Conservation (phyloP, 2,113 vertebrate genomes). For the Macrotus californicus region DNA sequence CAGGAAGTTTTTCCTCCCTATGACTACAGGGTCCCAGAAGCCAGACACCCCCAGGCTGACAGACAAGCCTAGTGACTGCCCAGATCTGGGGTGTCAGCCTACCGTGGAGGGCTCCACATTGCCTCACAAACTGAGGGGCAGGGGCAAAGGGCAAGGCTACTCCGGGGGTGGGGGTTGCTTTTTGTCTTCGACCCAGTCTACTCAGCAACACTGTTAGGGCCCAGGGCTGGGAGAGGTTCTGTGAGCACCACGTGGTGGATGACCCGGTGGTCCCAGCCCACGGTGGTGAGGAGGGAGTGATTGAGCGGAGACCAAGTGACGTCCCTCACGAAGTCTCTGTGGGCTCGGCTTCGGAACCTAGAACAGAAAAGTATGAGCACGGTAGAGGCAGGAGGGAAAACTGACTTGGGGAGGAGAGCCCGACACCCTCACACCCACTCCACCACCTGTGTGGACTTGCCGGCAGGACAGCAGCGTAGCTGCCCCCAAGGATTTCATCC, state of each 20-base stretch:
- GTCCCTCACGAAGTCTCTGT: conserved; percentile 92
- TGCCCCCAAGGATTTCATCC: not conserved
- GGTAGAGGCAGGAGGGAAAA: not conserved
- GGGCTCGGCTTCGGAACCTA: conserved; percentile 87
- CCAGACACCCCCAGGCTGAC: not conserved
- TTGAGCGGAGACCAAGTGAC: conserved; percentile 89
- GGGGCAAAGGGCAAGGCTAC: not conserved
- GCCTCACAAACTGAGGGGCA: not conserved
- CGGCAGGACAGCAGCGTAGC: not conserved
- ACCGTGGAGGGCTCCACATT: not conserved
- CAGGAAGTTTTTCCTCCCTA: not conserved
- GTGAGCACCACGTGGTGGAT: conserved; percentile 86
- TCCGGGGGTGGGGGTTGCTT: not conserved
- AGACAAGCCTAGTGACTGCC: not conserved
- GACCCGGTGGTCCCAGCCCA: conserved; percentile 97
- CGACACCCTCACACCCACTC: not conserved
- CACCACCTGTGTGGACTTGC: not conserved
- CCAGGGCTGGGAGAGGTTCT: conserved; percentile 69
- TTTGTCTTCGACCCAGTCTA: conserved; percentile 66
- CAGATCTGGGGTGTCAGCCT: not conserved
- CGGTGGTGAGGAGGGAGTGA: conserved; percentile 88
- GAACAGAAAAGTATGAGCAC: not conserved
- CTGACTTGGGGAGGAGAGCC: not conserved
- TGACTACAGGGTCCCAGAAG: not conserved
- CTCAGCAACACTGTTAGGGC: conserved; percentile 72